Percentiles rank a stretch among this genome's conserved stretches.
phyloP scores from a whole-genome alignment of 1,140 invertebrate species.

The Musca vetustissima region DNA sequence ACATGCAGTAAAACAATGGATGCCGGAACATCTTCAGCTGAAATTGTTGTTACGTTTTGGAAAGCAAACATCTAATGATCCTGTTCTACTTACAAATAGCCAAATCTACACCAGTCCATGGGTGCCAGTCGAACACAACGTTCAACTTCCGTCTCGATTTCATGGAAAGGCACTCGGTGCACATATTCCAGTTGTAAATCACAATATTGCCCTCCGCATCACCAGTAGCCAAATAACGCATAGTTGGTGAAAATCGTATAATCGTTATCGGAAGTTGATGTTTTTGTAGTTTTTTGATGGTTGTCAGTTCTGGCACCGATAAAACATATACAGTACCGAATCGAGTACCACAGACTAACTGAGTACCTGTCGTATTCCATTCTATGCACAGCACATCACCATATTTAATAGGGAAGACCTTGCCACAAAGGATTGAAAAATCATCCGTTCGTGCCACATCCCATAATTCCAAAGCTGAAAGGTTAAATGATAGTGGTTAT shows the following conservation, averaged over 20 bases:
- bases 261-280: constrained; percentile 30
- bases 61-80: too few species aligned
- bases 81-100: constrained; percentile 38
- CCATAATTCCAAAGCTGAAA: constrained; percentile 45
- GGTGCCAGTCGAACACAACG: constrained; percentile 48
- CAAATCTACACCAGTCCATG: constrained; percentile 46
- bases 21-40: constrained; percentile 40
- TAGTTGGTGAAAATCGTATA: constrained; percentile 40
- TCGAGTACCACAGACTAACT: constrained; percentile 41
- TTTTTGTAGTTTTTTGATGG: constrained; percentile 33
- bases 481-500: constrained; percentile 1
- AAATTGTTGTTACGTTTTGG: constrained; percentile 19
- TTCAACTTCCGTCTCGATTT: constrained; percentile 22
- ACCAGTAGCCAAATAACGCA: constrained; percentile 43
- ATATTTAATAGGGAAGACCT: constrained; percentile 34
- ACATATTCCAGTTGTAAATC: constrained; percentile 36
- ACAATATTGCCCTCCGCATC: constrained; percentile 40
- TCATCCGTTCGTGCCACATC: constrained; percentile 31
- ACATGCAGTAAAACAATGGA: constrained; percentile 45
- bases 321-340: constrained; percentile 37
- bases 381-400: constrained; percentile 39
- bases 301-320: constrained; percentile 28
- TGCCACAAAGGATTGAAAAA: constrained; percentile 37
- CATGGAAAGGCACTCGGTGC: constrained; percentile 14
- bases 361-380: constrained; percentile 36